Conservation (phyloP, 2,888 invertebrate genomes). For the Hoplodrina blanda region DNA sequence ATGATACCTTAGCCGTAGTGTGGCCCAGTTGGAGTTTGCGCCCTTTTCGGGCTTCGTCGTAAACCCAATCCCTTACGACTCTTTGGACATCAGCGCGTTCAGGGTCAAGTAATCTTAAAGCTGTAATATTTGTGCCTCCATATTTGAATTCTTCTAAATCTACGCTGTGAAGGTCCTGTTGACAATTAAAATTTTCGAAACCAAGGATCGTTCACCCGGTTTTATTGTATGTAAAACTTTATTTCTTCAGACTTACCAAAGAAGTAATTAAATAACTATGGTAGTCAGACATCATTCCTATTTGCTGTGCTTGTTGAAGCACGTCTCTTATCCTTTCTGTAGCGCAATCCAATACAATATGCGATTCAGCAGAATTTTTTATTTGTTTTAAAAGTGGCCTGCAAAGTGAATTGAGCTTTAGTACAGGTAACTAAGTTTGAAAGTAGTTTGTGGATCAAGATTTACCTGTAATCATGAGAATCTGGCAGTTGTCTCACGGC, state of each 20-base stretch:
- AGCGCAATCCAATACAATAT: conserved; percentile 97
- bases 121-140: conserved; percentile 98
- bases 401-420: conserved; percentile 68
- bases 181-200: conserved; percentile 52
- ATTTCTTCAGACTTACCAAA: conserved; percentile 91
- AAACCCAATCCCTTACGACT: conserved; percentile 95
- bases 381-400: conserved; percentile 97
- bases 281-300: conserved; percentile 99
- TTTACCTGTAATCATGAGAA: conserved; percentile 95
- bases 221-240: too few relatives aligned
- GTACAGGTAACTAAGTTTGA: neutral
- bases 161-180: conserved; percentile 96
- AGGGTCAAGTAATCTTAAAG: conserved; percentile 97
- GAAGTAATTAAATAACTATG: conserved; percentile 98
- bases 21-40: conserved; percentile 91
- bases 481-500: conserved; percentile 96
- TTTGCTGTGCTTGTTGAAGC: conserved; percentile 97
- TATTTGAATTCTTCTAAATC: conserved; percentile 98
- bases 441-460: conserved; percentile 4
- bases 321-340: conserved; percentile 96
- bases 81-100: conserved; percentile 94
- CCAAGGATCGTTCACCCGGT: neutral
- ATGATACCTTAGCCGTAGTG: conserved; percentile 89
- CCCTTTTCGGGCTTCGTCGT: conserved; percentile 93
- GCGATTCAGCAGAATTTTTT: conserved; percentile 97